These are phyloP conservation scores for Pristionchus entomophagus DNA, from an alignment of 2,888 invertebrate genomes.

Conservation along the genomic window DNA sequence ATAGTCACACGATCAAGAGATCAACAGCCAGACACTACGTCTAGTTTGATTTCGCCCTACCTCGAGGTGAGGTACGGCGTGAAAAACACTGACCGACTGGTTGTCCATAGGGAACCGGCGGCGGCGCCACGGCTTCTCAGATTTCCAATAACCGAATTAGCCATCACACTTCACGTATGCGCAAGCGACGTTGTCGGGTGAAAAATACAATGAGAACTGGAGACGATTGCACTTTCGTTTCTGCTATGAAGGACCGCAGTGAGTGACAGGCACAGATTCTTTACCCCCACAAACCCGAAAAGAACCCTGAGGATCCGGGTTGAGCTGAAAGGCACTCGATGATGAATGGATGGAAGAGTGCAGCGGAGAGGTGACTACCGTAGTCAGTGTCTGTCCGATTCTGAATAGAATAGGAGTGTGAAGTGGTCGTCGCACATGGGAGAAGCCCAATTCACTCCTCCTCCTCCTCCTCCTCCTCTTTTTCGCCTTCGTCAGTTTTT, in stretches of 20 bases:
- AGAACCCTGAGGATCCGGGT: neutral
- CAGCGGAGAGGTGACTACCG: neutral
- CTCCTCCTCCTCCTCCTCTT: neutral
- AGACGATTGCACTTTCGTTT: neutral
- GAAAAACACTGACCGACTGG: neutral
- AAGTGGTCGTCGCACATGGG: neutral
- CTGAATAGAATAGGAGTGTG: neutral
- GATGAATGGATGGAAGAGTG: neutral
- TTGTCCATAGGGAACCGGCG: neutral
- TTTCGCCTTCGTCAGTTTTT: too few relatives aligned
- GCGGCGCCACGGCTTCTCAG: constrained; percentile 3
- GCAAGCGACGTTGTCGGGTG: constrained; percentile 3
- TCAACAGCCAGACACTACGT: too few relatives aligned
- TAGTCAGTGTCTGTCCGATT: neutral
- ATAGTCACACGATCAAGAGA: too few relatives aligned
- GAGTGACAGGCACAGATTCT: neutral
- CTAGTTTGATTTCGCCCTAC: too few relatives aligned
- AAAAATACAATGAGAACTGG: constrained; percentile 19
- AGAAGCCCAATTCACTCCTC: constrained; percentile 13
- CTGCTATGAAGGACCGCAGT: neutral
- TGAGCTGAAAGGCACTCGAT: neutral
- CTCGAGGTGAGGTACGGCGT: too few relatives aligned
- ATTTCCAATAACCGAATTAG: constrained; percentile 36
- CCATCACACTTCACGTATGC: neutral
- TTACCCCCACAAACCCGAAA: neutral